Base-by-base conservation (phyloP, 2,797 vertebrate species). In the Ciconia nigra region DNA sequence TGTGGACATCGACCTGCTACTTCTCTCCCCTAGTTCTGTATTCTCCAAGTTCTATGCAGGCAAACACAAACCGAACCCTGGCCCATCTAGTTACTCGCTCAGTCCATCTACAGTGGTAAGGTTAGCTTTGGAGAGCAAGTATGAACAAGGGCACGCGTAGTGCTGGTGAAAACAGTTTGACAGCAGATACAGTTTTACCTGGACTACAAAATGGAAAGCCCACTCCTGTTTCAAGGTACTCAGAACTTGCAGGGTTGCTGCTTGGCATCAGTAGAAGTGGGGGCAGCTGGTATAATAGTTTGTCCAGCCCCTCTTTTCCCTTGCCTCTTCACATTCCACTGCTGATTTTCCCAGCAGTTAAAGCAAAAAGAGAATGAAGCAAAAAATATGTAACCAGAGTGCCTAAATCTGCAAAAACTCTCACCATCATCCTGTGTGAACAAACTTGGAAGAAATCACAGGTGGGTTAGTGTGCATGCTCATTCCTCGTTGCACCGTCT, bases 401-500 rank as follows among this genome's bases (percentile, higher is more conserved):
- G 25, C 31, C 55, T 83, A 51, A 63, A 49, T 83, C 61, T 81
- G 26, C 3, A 86, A 71, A 88, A 90, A 22, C 20, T 28, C 35
- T 74, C 28, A 47, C 46, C 15, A 2, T 81, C 65, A 44, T 74
- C 22, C 69, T 70, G 10, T 31, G 3, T 33, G 55, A 82, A 61
- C 65, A 65, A 82, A 65, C 37, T 44, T 91, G 51, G 47, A 78
- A 78, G 73, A 63, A 92, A 26, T 12, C 55, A 29, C 15, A 11
- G 2, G 2, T 44, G 44, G 7, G 8, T 67, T 58, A 15, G 29
- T 15, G 25, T 17, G 8, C 9, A 7, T 52, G 57, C 24, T 59
- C 25, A 8, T 79, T 61, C 54, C 54, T 76, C 3, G 0, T 22
- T 51, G 35, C 26, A 47, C 31, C 2, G 0, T 49, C 79, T 44